Evolutionary conservation across 2,797 vertebrate genomes (phyloP).

Genomic region (Labroides dimidiatus): DNA sequence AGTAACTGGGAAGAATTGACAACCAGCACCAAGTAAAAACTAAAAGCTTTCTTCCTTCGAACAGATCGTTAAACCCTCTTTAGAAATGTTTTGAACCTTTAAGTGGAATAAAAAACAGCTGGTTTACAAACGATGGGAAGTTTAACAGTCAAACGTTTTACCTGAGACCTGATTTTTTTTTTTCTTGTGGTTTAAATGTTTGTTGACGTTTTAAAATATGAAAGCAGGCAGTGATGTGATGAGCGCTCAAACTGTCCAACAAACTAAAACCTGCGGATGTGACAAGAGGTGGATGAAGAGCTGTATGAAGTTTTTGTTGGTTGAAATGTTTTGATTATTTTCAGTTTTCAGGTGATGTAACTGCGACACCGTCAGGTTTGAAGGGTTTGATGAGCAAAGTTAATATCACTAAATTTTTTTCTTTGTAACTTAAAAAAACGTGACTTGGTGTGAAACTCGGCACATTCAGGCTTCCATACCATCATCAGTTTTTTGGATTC

Average conservation of each 20-base stretch:
- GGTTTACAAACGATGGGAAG: too few species aligned
- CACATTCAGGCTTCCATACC: not conserved
- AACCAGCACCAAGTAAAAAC: not conserved
- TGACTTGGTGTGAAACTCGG: not conserved
- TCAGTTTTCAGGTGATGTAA: too few species aligned
- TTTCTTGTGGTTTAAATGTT: conserved; percentile 2
- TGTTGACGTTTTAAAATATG: not conserved
- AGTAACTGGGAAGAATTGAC: too few species aligned
- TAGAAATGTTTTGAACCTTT: not conserved
- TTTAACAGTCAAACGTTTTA: not conserved
- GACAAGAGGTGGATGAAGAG: conserved; percentile 15
- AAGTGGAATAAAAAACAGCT: too few species aligned
- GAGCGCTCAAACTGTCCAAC: not conserved
- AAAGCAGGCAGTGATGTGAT: not conserved
- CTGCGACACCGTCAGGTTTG: too few species aligned
- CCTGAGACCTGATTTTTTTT: conserved; percentile 7
- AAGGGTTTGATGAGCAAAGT: too few species aligned
- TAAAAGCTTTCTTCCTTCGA: not conserved
- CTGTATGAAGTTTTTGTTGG: conserved; percentile 19
- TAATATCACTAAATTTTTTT: too few species aligned
- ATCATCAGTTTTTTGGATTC: not conserved
- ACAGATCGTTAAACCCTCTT: not conserved
- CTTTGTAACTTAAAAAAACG: too few species aligned
- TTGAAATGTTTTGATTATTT: not conserved
- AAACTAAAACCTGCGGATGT: conserved; percentile 44